Base-by-base conservation (phyloP, 2,797 vertebrate species). In the Hafferia zeledoni region DNA sequence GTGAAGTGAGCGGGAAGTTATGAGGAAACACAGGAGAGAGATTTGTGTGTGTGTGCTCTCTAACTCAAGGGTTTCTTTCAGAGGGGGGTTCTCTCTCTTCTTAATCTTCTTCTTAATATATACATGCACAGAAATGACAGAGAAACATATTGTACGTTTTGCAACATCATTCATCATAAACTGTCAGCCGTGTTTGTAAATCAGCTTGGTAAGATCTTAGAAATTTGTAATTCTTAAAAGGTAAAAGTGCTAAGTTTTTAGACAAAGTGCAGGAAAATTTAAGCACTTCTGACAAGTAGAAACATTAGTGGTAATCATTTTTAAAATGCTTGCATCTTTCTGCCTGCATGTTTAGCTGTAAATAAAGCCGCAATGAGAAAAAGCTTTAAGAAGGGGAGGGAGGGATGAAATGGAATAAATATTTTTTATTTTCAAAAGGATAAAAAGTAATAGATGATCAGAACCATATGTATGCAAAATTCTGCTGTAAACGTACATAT, bases 101-200 rank as follows among this genome's bases (percentile, higher is more conserved):
- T 97, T 97, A 97, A 98, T 97, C 97, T 41, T n/a, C 93, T 94
- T 95, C 95, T 97, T 97, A 97, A 97, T 97, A 96, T 90, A 96
- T 96, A 90, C 80, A 92, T 95, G 94, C 94, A 91, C 69, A 23
- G 74, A 96, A 97, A 97, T 94, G 97, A 98, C 97, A 97, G 94
- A 96, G 95, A 93, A 97, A 97, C 97, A 97, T 98, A 97, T 97
- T 97, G 96, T 96, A 94, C 96, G 69, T 97, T 98, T 97, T 97
- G 98, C 97, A 97, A 95, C 96, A 96, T 98, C 96, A 96, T 97
- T 98, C 97, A 97, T 98, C 98, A 97, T 93, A 88, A 97, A 97
- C 97, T 98, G 98, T 98, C 98, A 98, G 90, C 92, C 53, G 94
- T 98, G 98, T 98, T 98, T 98, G 98, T 97, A 98, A 97, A 98